Percentiles rank a stretch among this genome's conserved stretches.
Conservation (phyloP, 2,113 vertebrate genomes). For the Pelmatolapia mariae region DNA sequence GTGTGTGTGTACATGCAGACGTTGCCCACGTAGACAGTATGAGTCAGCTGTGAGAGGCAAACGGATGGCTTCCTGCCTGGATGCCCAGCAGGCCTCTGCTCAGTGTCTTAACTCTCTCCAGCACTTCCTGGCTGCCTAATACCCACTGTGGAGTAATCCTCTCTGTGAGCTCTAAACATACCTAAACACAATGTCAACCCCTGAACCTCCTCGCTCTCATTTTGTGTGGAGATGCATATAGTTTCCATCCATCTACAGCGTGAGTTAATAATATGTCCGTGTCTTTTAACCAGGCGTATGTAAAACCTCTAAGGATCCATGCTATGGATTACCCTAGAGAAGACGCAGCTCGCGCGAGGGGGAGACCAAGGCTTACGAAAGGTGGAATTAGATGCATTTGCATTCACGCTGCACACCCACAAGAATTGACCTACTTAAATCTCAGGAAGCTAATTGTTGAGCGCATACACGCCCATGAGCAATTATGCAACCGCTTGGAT, state of each 20-base stretch:
- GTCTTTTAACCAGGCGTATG: background rate
- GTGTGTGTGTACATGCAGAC: background rate
- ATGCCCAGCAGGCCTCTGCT: conserved; percentile 26
- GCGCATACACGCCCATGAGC: background rate
- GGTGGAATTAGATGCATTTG: conserved; percentile 36
- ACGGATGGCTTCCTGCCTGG: conserved; percentile 34
- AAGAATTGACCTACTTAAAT: conserved; percentile 52
- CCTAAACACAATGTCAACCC: background rate
- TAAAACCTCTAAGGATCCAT: conserved; percentile 44
- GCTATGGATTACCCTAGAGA: conserved; percentile 43
- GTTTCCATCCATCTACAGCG: background rate
- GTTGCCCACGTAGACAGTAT: conserved; percentile 24
- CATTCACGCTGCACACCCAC: conserved; percentile 37
- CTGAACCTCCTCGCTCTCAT: background rate
- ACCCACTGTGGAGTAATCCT: conserved; percentile 7
- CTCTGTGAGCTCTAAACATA: background rate
- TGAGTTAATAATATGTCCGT: background rate
- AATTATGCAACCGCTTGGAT: background rate
- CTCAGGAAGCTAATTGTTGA: conserved; percentile 27
- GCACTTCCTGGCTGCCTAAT: conserved; percentile 29
- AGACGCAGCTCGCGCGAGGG: background rate
- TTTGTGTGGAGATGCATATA: background rate
- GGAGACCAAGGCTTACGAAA: conserved; percentile 20
- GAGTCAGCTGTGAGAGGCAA: conserved; percentile 46
- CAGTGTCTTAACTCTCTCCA: conserved; percentile 52